Conservation (phyloP, 2,797 vertebrate genomes). For the Darevskia mixta region DNA sequence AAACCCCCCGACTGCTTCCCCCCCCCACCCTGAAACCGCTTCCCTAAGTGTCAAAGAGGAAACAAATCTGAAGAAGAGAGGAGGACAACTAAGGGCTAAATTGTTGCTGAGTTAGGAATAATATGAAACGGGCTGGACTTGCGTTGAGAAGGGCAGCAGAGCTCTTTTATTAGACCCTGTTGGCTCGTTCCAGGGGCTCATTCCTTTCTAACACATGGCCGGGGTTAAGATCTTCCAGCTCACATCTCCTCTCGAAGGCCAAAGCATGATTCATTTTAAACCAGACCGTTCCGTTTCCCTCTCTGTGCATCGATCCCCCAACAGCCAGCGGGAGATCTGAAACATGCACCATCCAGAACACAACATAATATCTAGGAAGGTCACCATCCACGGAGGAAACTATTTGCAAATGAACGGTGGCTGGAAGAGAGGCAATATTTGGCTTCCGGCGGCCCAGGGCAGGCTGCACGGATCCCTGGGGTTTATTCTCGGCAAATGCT, state of each 20-base stretch:
- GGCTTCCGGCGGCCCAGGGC: no score
- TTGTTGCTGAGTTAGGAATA: neutral
- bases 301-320: constrained; percentile 42
- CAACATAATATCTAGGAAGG: no score
- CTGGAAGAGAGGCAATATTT: no score
- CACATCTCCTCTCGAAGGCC: constrained; percentile 58
- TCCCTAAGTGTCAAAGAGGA: constrained; percentile 39
- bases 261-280: constrained; percentile 49
- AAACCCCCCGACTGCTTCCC: neutral
- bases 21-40: constrained; percentile 14
- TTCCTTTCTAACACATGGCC: constrained; percentile 40
- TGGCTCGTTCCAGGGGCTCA: constrained; percentile 57
- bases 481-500: no score
- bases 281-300: neutral
- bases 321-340: constrained; percentile 53
- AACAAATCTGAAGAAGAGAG: neutral
- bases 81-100: no score
- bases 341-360: neutral
- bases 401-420: no score
- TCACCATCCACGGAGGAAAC: neutral
- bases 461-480: no score
- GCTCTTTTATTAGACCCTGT: constrained; percentile 62
- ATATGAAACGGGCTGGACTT: constrained; percentile 35
- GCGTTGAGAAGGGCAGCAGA: constrained; percentile 60
- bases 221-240: constrained; percentile 62